Conservation (phyloP, 2,888 invertebrate genomes). For the Automeris io region DNA sequence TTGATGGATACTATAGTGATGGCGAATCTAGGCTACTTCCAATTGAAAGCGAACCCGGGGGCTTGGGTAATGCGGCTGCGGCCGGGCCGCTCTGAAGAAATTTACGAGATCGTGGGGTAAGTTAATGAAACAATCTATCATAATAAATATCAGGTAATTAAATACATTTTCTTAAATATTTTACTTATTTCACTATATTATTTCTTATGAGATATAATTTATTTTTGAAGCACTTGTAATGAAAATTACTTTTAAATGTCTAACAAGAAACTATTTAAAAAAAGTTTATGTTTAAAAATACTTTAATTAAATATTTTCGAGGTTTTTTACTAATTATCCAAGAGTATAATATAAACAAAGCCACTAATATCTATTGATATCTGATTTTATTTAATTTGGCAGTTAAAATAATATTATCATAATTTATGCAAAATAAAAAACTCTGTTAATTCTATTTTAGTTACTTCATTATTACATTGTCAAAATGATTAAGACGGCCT, state of each 20-base stretch:
- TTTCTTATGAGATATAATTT: neutral
- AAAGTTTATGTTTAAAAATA: neutral
- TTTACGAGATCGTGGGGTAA: conserved; percentile 92
- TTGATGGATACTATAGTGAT: conserved; percentile 99
- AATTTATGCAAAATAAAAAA: too few species aligned
- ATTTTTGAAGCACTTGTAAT: neutral
- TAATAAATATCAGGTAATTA: too few species aligned
- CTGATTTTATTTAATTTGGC: too few species aligned
- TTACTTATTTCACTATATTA: too few species aligned
- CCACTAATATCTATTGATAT: too few species aligned
- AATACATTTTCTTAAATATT: too few species aligned
- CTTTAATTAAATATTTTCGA: neutral
- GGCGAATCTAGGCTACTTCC: conserved; percentile 99
- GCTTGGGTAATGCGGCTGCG: conserved; percentile 93
- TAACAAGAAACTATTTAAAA: neutral
- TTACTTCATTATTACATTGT: too few species aligned
- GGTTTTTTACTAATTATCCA: too few species aligned
- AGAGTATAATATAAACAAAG: too few species aligned
- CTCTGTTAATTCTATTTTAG: too few species aligned
- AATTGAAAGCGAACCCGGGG: conserved; percentile 97
- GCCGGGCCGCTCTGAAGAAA: conserved; percentile 95
- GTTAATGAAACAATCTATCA: conserved; percentile 20
- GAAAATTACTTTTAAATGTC: neutral
- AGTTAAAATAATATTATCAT: too few species aligned
- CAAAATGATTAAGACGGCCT: too few species aligned